Evolutionary conservation across 2,888 invertebrate species (phyloP).

Genomic region (Tillus elongatus): DNA sequence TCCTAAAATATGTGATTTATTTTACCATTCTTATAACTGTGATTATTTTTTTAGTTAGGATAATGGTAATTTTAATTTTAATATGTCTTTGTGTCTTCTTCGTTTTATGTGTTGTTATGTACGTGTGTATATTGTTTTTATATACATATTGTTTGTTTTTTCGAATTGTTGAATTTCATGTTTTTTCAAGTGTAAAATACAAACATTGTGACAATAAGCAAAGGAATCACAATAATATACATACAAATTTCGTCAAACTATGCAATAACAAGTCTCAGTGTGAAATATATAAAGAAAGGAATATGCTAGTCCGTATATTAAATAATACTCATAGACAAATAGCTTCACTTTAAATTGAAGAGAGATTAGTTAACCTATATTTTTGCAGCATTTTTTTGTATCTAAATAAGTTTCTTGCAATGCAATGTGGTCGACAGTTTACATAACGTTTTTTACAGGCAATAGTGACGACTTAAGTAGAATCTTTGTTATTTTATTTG

Average conservation of each 20-base stretch:
- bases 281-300: constrained; percentile 1
- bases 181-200: no score
- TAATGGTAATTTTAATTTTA: not conserved
- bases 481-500: no score
- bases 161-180: no score
- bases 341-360: not conserved
- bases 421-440: no score
- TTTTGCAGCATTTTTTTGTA: no score
- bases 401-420: no score
- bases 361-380: no score
- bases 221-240: constrained; percentile 1
- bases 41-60: not conserved
- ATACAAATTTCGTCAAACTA: not conserved
- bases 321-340: constrained; percentile 3
- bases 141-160: not conserved
- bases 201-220: not conserved
- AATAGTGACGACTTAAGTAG: no score
- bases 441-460: no score
- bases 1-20: not conserved
- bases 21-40: constrained; percentile 3
- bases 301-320: constrained; percentile 2
- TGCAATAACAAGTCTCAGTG: constrained; percentile 3
- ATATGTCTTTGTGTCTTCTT: not conserved
- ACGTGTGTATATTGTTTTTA: not conserved
- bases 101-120: not conserved